Evolutionary conservation across 2,888 invertebrate species (phyloP).

Genomic region (Chelonus formosanus): DNA sequence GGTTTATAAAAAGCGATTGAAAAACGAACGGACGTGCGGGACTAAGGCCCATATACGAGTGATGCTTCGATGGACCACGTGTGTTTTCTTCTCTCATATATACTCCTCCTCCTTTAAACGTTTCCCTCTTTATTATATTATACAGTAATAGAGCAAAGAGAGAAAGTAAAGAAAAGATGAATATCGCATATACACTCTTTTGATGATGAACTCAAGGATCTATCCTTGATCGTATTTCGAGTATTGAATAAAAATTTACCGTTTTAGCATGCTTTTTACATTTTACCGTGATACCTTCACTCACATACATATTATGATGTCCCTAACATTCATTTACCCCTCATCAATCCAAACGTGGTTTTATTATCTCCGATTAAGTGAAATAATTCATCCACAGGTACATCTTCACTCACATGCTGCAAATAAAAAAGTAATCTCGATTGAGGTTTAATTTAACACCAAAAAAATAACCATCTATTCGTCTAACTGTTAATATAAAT

Average conservation of each 20-base stretch:
- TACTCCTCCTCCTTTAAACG: slow-evolving; percentile 21
- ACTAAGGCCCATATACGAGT: slow-evolving; percentile 45
- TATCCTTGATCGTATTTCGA: slow-evolving; percentile 60
- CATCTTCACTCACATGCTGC: too few relatives aligned
- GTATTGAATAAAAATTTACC: slow-evolving; percentile 51
- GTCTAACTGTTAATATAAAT: slow-evolving; percentile 54
- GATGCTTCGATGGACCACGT: slow-evolving; percentile 53
- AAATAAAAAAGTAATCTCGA: too few relatives aligned
- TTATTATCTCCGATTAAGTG: neutral
- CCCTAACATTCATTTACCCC: neutral
- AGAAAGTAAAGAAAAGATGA: slow-evolving; percentile 31
- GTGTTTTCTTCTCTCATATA: slow-evolving; percentile 46
- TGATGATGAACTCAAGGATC: slow-evolving; percentile 39
- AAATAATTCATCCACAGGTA: slow-evolving; percentile 2
- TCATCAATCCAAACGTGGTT: too few relatives aligned
- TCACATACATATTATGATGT: neutral
- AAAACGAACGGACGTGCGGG: slow-evolving; percentile 49
- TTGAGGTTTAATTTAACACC: slow-evolving; percentile 2
- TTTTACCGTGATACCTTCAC: slow-evolving; percentile 11
- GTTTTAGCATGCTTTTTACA: slow-evolving; percentile 26
- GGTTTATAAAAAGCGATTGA: slow-evolving; percentile 62
- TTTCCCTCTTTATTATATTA: slow-evolving; percentile 29
- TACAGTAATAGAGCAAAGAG: slow-evolving; percentile 37
- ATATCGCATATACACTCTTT: slow-evolving; percentile 41
- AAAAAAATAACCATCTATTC: slow-evolving; percentile 34